These are phyloP conservation scores for Poeciliopsis paucimaculata DNA, from an alignment of 2,797 vertebrate genomes.

Conservation along the genomic window DNA sequence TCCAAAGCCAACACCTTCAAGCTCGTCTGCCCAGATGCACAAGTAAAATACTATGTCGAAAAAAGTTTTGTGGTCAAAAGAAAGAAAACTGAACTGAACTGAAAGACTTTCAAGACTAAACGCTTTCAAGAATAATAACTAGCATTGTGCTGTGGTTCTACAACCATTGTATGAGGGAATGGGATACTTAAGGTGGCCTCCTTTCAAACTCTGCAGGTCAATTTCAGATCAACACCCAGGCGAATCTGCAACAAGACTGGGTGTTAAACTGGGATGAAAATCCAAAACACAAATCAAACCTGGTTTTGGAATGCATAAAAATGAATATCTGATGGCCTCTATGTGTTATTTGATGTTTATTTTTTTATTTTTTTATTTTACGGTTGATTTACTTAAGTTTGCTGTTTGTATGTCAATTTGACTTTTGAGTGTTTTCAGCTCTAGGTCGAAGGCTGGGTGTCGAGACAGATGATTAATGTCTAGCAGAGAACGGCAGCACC, in stretches of 20 bases:
- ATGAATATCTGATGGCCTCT: too few species aligned
- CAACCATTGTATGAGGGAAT: not conserved
- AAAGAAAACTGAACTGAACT: not conserved
- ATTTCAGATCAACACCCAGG: not conserved
- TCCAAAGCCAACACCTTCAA: not conserved
- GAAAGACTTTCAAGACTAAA: not conserved
- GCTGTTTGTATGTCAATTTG: too few species aligned
- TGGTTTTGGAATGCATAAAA: too few species aligned
- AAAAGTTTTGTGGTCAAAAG: not conserved
- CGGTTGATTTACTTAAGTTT: too few species aligned
- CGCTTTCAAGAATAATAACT: not conserved
- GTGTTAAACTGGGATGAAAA: not conserved
- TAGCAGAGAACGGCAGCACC: too few species aligned
- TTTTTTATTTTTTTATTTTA: too few species aligned
- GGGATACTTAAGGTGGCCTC: not conserved
- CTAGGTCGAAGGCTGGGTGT: too few species aligned
- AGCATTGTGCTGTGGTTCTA: not conserved
- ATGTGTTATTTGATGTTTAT: too few species aligned
- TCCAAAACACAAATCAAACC: not conserved
- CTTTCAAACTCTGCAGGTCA: not conserved
- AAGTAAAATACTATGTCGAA: not conserved
- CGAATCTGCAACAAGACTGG: not conserved
- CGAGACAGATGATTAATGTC: too few species aligned
- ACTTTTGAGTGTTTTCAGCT: too few species aligned
- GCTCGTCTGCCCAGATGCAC: not conserved